Percentiles rank a stretch among this genome's conserved stretches.
Conservation (phyloP, 2,888 invertebrate species). For the Noctua comes region DNA sequence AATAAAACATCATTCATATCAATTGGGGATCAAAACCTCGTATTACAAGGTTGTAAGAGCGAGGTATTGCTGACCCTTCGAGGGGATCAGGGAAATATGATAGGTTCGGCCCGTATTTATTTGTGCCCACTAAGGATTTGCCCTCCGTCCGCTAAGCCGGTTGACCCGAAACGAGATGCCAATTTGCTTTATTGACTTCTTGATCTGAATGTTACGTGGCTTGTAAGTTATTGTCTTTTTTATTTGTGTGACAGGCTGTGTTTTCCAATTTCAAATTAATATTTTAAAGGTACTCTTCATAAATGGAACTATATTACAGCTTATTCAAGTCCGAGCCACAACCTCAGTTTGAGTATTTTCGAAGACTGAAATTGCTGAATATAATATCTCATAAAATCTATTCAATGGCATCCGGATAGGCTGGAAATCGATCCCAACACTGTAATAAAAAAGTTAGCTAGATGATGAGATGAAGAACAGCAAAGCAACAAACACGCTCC, state of each 20-base stretch:
- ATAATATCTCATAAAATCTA: not conserved
- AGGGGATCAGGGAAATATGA: constrained; percentile 88
- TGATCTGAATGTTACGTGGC: constrained; percentile 71
- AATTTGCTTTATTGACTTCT: constrained; percentile 85
- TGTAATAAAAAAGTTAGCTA: not conserved
- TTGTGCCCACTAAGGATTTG: constrained; percentile 87
- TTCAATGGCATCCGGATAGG: not conserved
- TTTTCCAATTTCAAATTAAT: constrained; percentile 11
- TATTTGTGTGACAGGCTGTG: constrained; percentile 8
- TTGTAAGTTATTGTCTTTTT: constrained; percentile 65
- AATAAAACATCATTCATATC: constrained; percentile 76
- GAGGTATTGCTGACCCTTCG: constrained; percentile 85
- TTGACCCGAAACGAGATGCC: constrained; percentile 86
- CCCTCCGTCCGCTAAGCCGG: constrained; percentile 86
- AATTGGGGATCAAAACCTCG: constrained; percentile 75
- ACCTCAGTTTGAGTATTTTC: not conserved
- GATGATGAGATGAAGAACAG: not conserved
- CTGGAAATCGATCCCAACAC: not conserved
- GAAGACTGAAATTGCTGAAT: not conserved
- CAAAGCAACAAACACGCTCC: not conserved
- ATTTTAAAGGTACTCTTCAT: not conserved
- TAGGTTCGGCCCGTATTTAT: constrained; percentile 86
- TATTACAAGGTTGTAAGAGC: constrained; percentile 72
- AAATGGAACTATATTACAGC: not conserved
- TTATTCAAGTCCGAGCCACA: not conserved